These are phyloP conservation scores for Adelosebastes latens DNA, from an alignment of 2,797 vertebrate species.

Conservation along the genomic window DNA sequence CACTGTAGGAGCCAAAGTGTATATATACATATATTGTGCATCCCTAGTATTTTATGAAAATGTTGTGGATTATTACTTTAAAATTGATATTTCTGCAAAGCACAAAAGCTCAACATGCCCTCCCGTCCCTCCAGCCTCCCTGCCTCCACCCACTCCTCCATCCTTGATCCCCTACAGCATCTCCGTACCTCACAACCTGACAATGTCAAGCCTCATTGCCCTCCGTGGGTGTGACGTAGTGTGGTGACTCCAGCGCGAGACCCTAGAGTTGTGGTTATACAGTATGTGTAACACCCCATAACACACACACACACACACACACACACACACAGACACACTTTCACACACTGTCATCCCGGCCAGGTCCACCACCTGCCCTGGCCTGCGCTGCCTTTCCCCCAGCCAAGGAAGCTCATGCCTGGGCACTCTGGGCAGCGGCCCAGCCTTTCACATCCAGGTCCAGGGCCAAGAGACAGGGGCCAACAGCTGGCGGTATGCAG, in stretches of 20 bases:
- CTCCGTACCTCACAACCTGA: conserved; percentile 13
- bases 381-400: conserved; percentile 59
- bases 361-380: conserved; percentile 79
- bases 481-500: conserved; percentile 84
- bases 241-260: conserved; percentile 45
- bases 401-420: conserved; percentile 79
- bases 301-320: conserved; percentile 19
- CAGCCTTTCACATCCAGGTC: conserved; percentile 78
- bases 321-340: background rate
- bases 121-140: background rate
- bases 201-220: conserved; percentile 55
- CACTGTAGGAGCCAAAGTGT: background rate
- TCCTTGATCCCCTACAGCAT: background rate
- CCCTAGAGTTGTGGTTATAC: conserved; percentile 46
- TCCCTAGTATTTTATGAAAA: background rate
- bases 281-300: conserved; percentile 48
- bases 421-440: conserved; percentile 80
- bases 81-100: background rate
- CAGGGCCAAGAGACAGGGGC: conserved; percentile 73
- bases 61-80: background rate
- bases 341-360: conserved; percentile 39
- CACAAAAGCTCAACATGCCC: background rate
- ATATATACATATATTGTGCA: no score
- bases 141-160: background rate
- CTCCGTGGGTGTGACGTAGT: conserved; percentile 53